Percentiles rank a stretch among this genome's conserved stretches.
These are phyloP conservation scores for Eciton burchellii DNA, from an alignment of 1,140 invertebrate genomes.

Conservation along the genomic window DNA sequence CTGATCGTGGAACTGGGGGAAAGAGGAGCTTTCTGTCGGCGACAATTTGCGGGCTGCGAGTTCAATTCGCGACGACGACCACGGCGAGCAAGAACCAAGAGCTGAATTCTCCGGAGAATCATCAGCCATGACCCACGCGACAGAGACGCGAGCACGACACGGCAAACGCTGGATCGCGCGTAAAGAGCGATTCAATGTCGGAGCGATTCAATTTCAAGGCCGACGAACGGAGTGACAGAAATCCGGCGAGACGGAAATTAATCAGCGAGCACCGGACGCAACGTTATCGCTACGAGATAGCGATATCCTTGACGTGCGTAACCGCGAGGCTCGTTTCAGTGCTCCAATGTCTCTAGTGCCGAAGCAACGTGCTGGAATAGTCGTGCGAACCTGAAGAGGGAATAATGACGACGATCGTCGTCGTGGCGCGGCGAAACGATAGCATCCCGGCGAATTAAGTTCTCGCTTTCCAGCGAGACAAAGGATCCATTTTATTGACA, in stretches of 20 bases:
- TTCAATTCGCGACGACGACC: too few relatives aligned
- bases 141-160: neutral
- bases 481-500: slow-evolving; percentile 4
- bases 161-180: neutral
- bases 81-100: too few relatives aligned
- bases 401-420: slow-evolving; percentile 12
- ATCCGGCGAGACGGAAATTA: slow-evolving; percentile 55
- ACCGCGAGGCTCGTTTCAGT: neutral
- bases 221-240: slow-evolving; percentile 12
- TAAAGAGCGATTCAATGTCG: neutral
- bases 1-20: slow-evolving; percentile 46
- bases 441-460: slow-evolving; percentile 19
- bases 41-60: too few relatives aligned
- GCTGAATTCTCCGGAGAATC: too few relatives aligned
- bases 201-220: slow-evolving; percentile 11
- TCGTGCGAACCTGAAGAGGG: neutral
- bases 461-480: neutral
- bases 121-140: neutral
- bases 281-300: slow-evolving; percentile 54
- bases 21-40: slow-evolving; percentile 27
- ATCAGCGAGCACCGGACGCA: slow-evolving; percentile 43
- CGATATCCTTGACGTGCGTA: slow-evolving; percentile 2
- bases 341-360: neutral
- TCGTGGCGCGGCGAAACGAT: neutral
- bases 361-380: neutral